These are phyloP conservation scores for Zeugodacus cucurbitae DNA, from an alignment of 1,140 invertebrate genomes.

Conservation along the genomic window DNA sequence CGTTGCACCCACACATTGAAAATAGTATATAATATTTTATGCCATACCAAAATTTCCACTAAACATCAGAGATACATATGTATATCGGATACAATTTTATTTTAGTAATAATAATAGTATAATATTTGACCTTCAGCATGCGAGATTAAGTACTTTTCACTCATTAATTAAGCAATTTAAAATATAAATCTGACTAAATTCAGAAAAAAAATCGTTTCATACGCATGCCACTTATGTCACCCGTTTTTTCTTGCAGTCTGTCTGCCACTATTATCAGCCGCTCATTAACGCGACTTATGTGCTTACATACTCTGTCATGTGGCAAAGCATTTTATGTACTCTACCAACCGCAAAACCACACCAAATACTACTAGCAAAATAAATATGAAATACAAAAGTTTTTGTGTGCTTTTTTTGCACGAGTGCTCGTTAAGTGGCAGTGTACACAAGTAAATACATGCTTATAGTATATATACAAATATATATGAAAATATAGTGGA, in stretches of 20 bases:
- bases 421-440: not conserved
- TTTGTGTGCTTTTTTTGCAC: not conserved
- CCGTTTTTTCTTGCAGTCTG: not conserved
- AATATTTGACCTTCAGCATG: too few species aligned
- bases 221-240: not conserved
- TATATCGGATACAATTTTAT: too few species aligned
- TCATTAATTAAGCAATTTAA: not conserved
- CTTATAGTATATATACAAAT: not conserved
- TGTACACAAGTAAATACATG: not conserved
- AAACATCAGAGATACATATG: too few species aligned
- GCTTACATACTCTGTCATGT: constrained; percentile 11
- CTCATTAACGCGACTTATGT: not conserved
- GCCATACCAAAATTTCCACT: too few species aligned
- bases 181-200: not conserved
- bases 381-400: not conserved
- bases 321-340: constrained; percentile 12
- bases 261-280: not conserved
- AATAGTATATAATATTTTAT: too few species aligned
- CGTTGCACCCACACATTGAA: too few species aligned
- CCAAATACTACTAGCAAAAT: not conserved
- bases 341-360: constrained; percentile 20
- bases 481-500: not conserved
- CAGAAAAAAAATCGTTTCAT: not conserved
- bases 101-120: too few species aligned
- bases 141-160: too few species aligned